Conservation (phyloP, 2,797 vertebrate genomes). For the Paramormyrops hopkinsi region DNA sequence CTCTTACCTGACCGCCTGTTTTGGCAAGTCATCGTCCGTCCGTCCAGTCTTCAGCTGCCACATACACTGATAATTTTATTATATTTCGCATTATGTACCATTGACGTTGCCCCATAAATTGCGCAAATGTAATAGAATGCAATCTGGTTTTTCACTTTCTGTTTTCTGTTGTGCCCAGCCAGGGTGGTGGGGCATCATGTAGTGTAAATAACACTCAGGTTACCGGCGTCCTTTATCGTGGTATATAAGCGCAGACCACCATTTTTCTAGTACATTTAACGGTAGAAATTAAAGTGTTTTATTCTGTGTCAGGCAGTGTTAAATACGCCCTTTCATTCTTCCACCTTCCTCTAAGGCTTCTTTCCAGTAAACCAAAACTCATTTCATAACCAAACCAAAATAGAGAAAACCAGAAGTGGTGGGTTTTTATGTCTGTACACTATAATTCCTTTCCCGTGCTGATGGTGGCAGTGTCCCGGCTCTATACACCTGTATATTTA, state of each 20-base stretch:
- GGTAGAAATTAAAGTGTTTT: not conserved
- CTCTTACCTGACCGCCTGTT: not conserved
- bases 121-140: not conserved
- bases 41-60: not conserved
- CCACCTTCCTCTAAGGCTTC: slow-evolving; percentile 51
- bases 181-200: not conserved
- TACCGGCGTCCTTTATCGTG: not conserved
- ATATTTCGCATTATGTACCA: not conserved
- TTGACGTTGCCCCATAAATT: not conserved
- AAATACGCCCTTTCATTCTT: slow-evolving; percentile 47
- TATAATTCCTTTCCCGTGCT: not conserved
- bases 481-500: not conserved
- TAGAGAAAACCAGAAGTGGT: slow-evolving; percentile 19
- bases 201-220: slow-evolving; percentile 2
- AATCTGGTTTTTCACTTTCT: not conserved
- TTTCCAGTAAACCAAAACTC: slow-evolving; percentile 58
- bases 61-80: not conserved
- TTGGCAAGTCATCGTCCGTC: not conserved
- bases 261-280: not conserved
- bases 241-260: not conserved
- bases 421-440: not conserved
- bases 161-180: not conserved
- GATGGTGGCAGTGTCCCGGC: not conserved
- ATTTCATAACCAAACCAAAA: slow-evolving; percentile 56
- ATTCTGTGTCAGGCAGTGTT: slow-evolving; percentile 14